Conservation (phyloP, 2,113 vertebrate species). For the Solea senegalensis region DNA sequence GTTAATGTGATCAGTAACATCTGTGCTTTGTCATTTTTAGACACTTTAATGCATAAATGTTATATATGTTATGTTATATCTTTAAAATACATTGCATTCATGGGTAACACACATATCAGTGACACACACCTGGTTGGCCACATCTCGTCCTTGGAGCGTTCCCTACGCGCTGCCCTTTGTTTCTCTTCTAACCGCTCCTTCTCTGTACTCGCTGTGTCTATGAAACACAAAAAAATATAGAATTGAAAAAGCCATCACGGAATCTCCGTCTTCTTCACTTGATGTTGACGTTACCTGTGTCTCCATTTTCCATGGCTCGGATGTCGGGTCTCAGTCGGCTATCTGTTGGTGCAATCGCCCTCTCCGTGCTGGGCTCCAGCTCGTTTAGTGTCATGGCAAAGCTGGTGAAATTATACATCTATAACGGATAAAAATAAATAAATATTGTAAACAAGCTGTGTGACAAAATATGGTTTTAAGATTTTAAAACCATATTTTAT, state of each 20-base stretch:
- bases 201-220: constrained; percentile 90
- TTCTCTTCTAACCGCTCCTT: constrained; percentile 97
- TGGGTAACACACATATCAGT: too few species aligned
- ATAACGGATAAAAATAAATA: not conserved
- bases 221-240: not conserved
- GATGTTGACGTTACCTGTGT: constrained; percentile 83
- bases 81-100: too few species aligned
- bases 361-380: constrained; percentile 85
- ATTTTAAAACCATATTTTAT: too few species aligned
- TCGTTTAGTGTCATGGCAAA: constrained; percentile 95
- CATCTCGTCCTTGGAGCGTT: constrained; percentile 87
- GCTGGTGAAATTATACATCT: constrained; percentile 99
- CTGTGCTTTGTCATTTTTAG: too few species aligned
- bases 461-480: not conserved
- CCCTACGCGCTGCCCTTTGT: constrained; percentile 89
- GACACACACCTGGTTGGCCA: constrained; percentile 91
- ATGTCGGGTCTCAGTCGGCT: constrained; percentile 94
- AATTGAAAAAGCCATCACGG: not conserved
- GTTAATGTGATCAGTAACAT: too few species aligned
- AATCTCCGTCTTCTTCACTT: not conserved
- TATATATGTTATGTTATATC: too few species aligned
- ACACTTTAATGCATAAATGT: too few species aligned
- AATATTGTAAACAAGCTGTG: not conserved
- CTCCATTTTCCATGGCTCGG: constrained; percentile 92
- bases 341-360: constrained; percentile 87